These are phyloP conservation scores for Lagopus leucura DNA, from an alignment of 2,113 vertebrate genomes.

Conservation along the genomic window DNA sequence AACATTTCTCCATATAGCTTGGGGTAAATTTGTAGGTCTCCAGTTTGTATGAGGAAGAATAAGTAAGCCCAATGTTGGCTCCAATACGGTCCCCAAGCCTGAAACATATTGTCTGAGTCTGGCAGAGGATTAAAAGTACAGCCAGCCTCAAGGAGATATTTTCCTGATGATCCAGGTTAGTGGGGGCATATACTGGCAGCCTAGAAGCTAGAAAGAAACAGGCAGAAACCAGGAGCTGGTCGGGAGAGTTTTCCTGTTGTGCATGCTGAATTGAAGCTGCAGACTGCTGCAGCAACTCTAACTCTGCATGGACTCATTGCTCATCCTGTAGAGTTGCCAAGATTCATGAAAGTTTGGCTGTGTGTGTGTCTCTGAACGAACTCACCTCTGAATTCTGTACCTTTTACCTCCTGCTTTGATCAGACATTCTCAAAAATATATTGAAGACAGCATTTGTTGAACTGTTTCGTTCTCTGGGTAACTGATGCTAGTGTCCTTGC, in stretches of 20 bases:
- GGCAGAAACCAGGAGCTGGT: neutral
- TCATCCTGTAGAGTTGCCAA: neutral
- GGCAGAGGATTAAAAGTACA: neutral
- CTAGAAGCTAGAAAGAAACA: neutral
- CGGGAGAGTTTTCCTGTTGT: neutral
- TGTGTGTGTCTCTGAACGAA: neutral
- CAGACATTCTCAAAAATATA: neutral
- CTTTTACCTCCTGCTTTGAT: neutral
- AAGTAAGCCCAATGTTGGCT: neutral
- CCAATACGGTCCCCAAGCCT: neutral
- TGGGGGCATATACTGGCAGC: neutral
- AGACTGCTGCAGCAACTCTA: neutral
- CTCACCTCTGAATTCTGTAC: neutral
- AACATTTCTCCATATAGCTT: neutral
- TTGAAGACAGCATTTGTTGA: neutral
- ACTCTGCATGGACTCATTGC: neutral
- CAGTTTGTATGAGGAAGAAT: neutral
- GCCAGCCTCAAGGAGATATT: neutral
- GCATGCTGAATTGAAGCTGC: neutral
- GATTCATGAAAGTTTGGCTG: neutral
- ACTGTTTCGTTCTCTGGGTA: neutral
- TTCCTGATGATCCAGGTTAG: neutral
- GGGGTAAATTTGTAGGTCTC: neutral
- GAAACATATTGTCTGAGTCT: neutral
- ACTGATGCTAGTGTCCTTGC: neutral